These are phyloP conservation scores for Dasypolia templi DNA, from an alignment of 2,888 invertebrate species.

Conservation along the genomic window DNA sequence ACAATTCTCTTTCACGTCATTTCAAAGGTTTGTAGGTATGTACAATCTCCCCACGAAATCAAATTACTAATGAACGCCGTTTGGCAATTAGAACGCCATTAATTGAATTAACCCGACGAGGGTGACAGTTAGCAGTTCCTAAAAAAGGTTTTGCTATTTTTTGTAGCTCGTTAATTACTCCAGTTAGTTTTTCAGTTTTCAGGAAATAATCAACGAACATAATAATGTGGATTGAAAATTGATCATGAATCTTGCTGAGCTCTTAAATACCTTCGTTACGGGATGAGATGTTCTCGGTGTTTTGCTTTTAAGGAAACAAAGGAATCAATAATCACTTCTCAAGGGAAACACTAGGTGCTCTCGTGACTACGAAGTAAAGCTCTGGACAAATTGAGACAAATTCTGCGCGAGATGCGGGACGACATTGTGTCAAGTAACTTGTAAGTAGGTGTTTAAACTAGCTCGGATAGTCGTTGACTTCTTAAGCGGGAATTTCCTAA, in stretches of 20 bases:
- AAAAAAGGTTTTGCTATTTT: slow-evolving; percentile 14
- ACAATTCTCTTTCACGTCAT: slow-evolving; percentile 28
- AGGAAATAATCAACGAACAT: neutral
- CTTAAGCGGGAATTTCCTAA: too few relatives aligned
- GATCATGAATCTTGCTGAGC: neutral
- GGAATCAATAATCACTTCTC: neutral
- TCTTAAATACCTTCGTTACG: neutral
- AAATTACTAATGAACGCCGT: slow-evolving; percentile 33
- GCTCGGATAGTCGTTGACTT: too few relatives aligned
- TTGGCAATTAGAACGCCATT: slow-evolving; percentile 25
- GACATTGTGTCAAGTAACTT: too few relatives aligned
- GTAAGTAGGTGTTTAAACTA: too few relatives aligned
- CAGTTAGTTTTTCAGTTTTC: neutral
- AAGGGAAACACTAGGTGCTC: neutral
- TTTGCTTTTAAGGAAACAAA: neutral
- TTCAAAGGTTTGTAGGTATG: neutral
- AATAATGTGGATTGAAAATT: too few relatives aligned
- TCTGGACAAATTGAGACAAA: too few relatives aligned
- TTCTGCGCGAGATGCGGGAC: too few relatives aligned
- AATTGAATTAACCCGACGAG: slow-evolving; percentile 31
- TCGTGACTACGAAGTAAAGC: neutral
- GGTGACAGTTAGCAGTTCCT: slow-evolving; percentile 19
- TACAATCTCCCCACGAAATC: neutral
- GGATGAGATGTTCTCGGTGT: neutral
- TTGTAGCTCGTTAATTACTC: neutral